Conservation (phyloP, 2,113 vertebrate genomes). For the Paratilapia polleni region DNA sequence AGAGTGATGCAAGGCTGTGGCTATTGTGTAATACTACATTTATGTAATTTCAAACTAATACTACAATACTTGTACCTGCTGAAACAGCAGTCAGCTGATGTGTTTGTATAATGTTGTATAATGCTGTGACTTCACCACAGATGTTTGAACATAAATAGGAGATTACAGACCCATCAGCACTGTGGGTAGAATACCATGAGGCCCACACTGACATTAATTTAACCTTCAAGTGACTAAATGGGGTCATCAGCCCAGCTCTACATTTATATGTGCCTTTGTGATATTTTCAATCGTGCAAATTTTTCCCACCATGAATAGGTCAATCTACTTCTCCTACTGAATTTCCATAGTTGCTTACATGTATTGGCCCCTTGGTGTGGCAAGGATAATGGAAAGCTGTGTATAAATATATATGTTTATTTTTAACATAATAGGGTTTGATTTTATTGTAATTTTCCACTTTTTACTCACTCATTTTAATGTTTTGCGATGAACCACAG, state of each 20-base stretch:
- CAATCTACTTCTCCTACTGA: background rate
- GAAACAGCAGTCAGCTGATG: background rate
- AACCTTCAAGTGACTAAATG: background rate
- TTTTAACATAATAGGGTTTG: background rate
- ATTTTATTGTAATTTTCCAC: constrained; percentile 11
- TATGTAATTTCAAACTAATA: background rate
- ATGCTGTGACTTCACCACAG: background rate
- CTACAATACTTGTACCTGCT: background rate
- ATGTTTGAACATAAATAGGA: background rate
- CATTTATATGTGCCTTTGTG: background rate
- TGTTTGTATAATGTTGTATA: background rate
- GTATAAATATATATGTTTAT: background rate
- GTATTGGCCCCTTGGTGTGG: background rate
- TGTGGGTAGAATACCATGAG: background rate
- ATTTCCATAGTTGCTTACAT: background rate
- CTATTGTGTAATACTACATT: background rate
- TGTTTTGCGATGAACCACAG: background rate
- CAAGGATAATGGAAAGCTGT: background rate
- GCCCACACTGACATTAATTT: background rate
- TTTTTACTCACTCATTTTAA: background rate
- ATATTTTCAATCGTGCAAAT: background rate
- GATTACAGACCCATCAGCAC: background rate
- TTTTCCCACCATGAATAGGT: background rate
- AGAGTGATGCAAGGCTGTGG: background rate
- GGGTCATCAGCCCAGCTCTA: background rate